These are phyloP conservation scores for Gallinago nigripennis DNA, from an alignment of 2,797 vertebrate genomes.

Conservation along the genomic window DNA sequence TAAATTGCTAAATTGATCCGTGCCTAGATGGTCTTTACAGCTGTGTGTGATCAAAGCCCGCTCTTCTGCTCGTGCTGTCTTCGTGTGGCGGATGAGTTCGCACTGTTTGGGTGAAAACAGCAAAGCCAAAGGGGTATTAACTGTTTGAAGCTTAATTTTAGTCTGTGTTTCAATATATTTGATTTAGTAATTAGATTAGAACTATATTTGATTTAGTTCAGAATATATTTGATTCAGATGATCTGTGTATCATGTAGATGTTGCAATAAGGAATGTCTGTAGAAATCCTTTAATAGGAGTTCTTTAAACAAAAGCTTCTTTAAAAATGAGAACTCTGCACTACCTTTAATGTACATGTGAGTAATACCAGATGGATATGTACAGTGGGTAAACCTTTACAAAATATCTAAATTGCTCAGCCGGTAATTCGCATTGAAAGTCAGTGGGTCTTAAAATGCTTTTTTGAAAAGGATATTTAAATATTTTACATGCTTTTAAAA, in stretches of 20 bases:
- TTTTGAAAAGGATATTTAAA: neutral
- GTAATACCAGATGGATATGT: neutral
- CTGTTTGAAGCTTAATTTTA: constrained; percentile 5
- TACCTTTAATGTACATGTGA: neutral
- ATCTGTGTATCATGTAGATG: neutral
- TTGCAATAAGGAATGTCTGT: neutral
- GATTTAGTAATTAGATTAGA: neutral
- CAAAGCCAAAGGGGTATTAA: neutral
- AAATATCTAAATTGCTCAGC: neutral
- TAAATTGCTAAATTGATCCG: constrained; percentile 4
- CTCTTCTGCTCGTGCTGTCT: neutral
- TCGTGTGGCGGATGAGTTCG: neutral
- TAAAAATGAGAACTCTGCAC: neutral
- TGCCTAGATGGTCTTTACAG: neutral
- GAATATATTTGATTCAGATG: neutral
- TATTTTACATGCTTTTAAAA: neutral
- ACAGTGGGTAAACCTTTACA: neutral
- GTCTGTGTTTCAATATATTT: neutral
- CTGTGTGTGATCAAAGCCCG: constrained; percentile 13
- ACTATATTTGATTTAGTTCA: too few relatives aligned
- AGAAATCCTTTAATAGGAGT: neutral
- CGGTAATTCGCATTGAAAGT: neutral
- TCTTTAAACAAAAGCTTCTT: neutral
- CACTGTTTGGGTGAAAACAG: neutral
- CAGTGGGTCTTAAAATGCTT: neutral